Percentiles rank a stretch among this genome's conserved stretches.
Conservation (phyloP, 2,888 invertebrate genomes). For the Stenodera caucasica region DNA sequence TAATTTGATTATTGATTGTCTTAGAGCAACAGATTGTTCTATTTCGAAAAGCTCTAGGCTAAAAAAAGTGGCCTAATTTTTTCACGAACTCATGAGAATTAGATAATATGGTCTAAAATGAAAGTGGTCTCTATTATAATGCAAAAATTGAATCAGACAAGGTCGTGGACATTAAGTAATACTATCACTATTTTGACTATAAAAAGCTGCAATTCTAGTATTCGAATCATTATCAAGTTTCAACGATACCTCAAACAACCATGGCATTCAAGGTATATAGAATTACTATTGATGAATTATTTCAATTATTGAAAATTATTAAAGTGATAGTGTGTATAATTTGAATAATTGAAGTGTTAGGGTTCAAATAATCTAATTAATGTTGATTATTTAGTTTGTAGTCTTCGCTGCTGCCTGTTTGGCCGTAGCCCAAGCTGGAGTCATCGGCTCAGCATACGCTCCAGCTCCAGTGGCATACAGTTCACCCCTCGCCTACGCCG, state of each 20-base stretch:
- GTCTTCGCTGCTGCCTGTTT: slow-evolving; percentile 18
- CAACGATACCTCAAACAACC: slow-evolving; percentile 4
- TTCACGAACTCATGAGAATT: background rate
- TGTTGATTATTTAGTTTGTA: slow-evolving; percentile 12
- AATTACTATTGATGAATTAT: too few relatives aligned
- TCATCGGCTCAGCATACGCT: slow-evolving; percentile 49
- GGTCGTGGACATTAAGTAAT: slow-evolving; percentile 4
- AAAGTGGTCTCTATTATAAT: slow-evolving; percentile 1
- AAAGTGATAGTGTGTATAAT: background rate
- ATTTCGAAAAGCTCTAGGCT: background rate
- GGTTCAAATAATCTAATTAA: background rate
- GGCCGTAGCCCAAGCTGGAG: slow-evolving; percentile 54
- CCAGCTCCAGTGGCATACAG: slow-evolving; percentile 46
- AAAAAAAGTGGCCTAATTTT: background rate
- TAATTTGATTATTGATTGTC: background rate
- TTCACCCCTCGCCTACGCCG: background rate
- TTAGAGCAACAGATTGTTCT: background rate
- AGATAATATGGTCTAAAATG: slow-evolving; percentile 1
- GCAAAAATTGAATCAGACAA: slow-evolving; percentile 4
- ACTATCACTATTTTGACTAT: slow-evolving; percentile 11
- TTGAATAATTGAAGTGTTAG: background rate
- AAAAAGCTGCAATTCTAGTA: slow-evolving; percentile 8
- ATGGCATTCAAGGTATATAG: slow-evolving; percentile 15
- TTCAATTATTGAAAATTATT: background rate
- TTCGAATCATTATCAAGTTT: slow-evolving; percentile 1